phyloP scores from a whole-genome alignment of 2,888 invertebrate species.

The Pandemis corylana region DNA sequence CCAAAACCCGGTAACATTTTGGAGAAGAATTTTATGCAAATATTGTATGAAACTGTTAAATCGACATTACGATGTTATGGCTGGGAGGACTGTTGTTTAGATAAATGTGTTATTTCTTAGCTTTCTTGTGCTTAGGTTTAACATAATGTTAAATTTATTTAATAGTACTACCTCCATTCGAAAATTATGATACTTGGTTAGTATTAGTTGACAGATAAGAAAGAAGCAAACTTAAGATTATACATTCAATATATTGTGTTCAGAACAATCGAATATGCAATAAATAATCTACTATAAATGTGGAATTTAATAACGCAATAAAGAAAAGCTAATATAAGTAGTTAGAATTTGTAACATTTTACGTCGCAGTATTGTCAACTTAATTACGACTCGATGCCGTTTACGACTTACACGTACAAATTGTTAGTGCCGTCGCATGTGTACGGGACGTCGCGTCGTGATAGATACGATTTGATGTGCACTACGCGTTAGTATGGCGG shows the following conservation, averaged over 20 bases:
- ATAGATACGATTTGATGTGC: slow-evolving; percentile 17
- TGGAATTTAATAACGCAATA: neutral
- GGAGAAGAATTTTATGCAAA: neutral
- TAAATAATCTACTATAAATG: neutral
- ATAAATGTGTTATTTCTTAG: too few relatives aligned
- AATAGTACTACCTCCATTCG: too few relatives aligned
- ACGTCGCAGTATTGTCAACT: slow-evolving; percentile 4
- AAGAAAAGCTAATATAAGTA: neutral
- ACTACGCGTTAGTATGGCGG: neutral
- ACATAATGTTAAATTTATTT: too few relatives aligned
- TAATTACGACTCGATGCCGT: slow-evolving; percentile 8
- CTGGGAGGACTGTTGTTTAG: neutral
- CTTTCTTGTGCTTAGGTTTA: too few relatives aligned
- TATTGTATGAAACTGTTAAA: neutral
- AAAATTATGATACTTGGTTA: too few relatives aligned
- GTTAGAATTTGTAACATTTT: neutral
- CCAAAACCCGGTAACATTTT: neutral
- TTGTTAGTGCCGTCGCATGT: slow-evolving; percentile 16
- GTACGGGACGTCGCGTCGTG: slow-evolving; percentile 14
- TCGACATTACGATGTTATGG: neutral
- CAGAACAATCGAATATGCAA: neutral
- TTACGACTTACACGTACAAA: neutral
- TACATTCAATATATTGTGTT: too few relatives aligned
- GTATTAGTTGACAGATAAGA: too few relatives aligned
- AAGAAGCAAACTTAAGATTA: too few relatives aligned